These are phyloP conservation scores for Chrysaora quinquecirrha DNA, from an alignment of 30 jellyfish, hydroid and myxozoan genomes.

Conservation along the genomic window DNA sequence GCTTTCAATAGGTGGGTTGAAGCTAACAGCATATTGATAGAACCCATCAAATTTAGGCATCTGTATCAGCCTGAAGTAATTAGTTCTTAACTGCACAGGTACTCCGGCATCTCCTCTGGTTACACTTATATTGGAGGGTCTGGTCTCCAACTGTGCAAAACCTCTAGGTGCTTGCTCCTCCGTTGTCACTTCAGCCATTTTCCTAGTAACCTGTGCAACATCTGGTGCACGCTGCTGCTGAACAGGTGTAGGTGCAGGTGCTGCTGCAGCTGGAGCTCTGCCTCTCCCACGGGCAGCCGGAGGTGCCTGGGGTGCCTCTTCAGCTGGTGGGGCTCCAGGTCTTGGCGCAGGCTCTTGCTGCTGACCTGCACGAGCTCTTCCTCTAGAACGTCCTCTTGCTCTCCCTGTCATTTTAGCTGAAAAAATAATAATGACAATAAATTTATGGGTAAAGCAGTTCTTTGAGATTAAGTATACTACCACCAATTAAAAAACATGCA, in stretches of 20 bases:
- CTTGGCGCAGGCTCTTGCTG: conserved; percentile 70
- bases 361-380: conserved; percentile 71
- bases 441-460: too few species aligned
- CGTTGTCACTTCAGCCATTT: conserved; percentile 48
- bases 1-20: conserved; percentile 82
- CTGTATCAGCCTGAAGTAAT: conserved; percentile 67
- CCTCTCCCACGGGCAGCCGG: conserved; percentile 92
- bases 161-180: conserved; percentile 65
- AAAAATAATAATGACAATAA: too few species aligned
- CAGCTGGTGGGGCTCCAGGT: conserved; percentile 79
- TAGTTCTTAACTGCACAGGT: conserved; percentile 54
- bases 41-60: conserved; percentile 54
- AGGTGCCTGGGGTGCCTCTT: conserved; percentile 66
- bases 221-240: conserved; percentile 42
- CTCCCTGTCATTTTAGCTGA: conserved; percentile 80
- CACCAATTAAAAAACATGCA: too few species aligned
- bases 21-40: conserved; percentile 75
- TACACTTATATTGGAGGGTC: conserved; percentile 29
- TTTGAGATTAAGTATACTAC: too few species aligned
- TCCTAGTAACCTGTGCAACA: conserved; percentile 49
- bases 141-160: conserved; percentile 31
- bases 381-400: conserved; percentile 93
- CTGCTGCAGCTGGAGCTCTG: conserved; percentile 55
- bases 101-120: conserved; percentile 65
- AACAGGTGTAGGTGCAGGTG: conserved; percentile 52